Evolutionary conservation across 2,113 vertebrate genomes (phyloP).

Genomic region (Periophthalmodon schlosseri): DNA sequence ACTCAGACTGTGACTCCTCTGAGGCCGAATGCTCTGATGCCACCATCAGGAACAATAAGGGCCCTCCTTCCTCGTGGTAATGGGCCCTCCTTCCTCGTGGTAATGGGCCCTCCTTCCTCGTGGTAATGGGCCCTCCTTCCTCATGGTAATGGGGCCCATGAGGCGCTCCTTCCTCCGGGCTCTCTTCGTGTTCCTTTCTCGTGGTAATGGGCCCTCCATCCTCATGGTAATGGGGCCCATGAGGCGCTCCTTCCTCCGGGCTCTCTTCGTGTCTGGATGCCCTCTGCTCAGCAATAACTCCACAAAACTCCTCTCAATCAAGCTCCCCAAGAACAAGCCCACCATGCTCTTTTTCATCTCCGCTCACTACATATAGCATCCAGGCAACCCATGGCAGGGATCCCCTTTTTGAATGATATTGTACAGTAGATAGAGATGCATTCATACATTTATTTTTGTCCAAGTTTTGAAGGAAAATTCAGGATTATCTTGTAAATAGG

Average conservation of each 20-base stretch:
- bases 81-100: slow-evolving; percentile 45
- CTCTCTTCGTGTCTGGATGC: slow-evolving; percentile 33
- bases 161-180: too few relatives aligned
- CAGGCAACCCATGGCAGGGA: slow-evolving; percentile 89
- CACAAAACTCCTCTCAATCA: slow-evolving; percentile 39
- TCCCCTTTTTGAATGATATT: slow-evolving; percentile 88
- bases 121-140: too few relatives aligned
- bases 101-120: not conserved
- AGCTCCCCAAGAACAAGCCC: slow-evolving; percentile 46
- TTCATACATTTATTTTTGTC: slow-evolving; percentile 93
- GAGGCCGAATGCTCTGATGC: slow-evolving; percentile 96
- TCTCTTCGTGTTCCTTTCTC: too few relatives aligned
- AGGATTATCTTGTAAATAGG: slow-evolving; percentile 53
- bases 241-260: slow-evolving; percentile 3
- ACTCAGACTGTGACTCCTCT: slow-evolving; percentile 93
- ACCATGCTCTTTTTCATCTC: slow-evolving; percentile 33
- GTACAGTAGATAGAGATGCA: slow-evolving; percentile 88
- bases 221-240: too few relatives aligned
- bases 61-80: slow-evolving; percentile 91
- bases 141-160: not conserved
- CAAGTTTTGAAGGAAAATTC: slow-evolving; percentile 80
- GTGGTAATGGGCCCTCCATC: not conserved
- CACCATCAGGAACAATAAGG: slow-evolving; percentile 94
- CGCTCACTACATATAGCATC: slow-evolving; percentile 77
- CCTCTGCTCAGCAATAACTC: slow-evolving; percentile 70